These are phyloP conservation scores for Macquaria australasica DNA, from an alignment of 2,113 vertebrate genomes.

Conservation along the genomic window DNA sequence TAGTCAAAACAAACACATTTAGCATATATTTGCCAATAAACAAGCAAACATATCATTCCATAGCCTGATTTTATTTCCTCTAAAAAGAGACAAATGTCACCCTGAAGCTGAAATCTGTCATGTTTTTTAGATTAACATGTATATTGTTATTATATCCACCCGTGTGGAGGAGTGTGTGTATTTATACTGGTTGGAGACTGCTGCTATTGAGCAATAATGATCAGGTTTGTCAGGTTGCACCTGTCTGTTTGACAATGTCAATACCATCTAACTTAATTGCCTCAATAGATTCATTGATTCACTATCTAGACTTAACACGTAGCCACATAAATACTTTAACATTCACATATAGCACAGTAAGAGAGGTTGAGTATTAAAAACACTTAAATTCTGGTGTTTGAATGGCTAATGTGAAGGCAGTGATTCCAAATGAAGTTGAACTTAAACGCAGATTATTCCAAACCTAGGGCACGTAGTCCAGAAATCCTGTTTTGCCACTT, in stretches of 20 bases:
- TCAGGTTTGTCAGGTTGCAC: slow-evolving; percentile 30
- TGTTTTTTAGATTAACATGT: not conserved
- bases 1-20: slow-evolving; percentile 16
- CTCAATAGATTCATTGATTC: not conserved
- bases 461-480: no score
- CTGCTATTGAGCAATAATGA: slow-evolving; percentile 3
- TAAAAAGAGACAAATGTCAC: not conserved
- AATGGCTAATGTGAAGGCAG: no score
- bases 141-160: not conserved
- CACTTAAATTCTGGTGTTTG: no score
- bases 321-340: no score
- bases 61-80: not conserved
- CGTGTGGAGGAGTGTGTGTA: not conserved
- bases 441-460: no score
- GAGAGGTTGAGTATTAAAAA: no score
- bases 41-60: not conserved
- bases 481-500: no score
- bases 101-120: not conserved
- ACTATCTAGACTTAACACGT: no score
- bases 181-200: not conserved
- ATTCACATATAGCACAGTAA: no score
- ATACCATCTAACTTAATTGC: not conserved
- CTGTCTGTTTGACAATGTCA: not conserved
- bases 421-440: no score
- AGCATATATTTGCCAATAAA: slow-evolving; percentile 9